Evolutionary conservation across 2,888 invertebrate genomes (phyloP), one percentile per base, ranked within the genome.

Genomic region (Chrysolina americana): DNA sequence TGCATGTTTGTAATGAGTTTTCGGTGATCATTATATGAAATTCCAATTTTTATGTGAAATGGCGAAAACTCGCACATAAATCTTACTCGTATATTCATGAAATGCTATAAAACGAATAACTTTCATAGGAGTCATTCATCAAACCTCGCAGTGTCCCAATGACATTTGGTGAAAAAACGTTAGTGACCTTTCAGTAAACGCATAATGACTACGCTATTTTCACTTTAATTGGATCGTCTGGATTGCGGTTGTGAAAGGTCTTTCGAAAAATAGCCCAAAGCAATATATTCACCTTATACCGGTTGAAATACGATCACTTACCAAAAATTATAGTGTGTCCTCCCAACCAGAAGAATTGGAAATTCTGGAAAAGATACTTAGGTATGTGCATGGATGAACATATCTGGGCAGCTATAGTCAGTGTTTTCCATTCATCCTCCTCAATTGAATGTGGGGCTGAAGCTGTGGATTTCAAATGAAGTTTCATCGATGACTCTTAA

Each of bases 1-100:
- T 50, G 50, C 36, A 36, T 36, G 50, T 66, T 50, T 48, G n/a
- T n/a, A 48, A 66, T 50, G 17, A 11, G 66, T 48, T 66, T 50
- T 17, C 48, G 23, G 11, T 47, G 50, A 48, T 66, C 50, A 66
- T 50, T 66, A 66, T 28, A 66, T 47, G 2, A 47, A 36, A 66
- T 48, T 50, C 48, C 23, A 47, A 23, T 50, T 66, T 65, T 50
- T 23, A 11, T 36, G 66, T 50, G n/a, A 50, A 48, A 66, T 17
- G 50, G 23, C 48, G 50, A 48, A 28, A 47, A 53, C 53, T 21
- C 53, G 23, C 19, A 19, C 56, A 56, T 56, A 56, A 56, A 56
- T 56, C 56, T 23, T 15, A 13, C 23, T 56, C 21, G 19, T 56
- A 11, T 56, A 56, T 56, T 56, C 47, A 28, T 66, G 36, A 50